These are phyloP conservation scores for Cyclargus thomasi DNA, from an alignment of 1,140 invertebrate species.

Conservation along the genomic window DNA sequence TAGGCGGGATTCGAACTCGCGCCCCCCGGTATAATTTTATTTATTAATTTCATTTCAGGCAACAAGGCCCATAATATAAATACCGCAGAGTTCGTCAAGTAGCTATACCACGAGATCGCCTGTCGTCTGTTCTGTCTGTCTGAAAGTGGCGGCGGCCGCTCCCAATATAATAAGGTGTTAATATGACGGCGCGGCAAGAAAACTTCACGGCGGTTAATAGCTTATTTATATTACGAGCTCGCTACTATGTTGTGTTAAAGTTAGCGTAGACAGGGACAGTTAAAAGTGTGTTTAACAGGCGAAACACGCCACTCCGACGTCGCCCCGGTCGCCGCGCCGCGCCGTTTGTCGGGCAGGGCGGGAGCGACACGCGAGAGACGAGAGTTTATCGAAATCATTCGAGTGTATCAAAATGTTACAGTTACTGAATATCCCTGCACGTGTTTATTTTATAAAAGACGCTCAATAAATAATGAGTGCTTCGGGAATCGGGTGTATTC, in stretches of 20 bases:
- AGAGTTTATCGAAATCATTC: neutral
- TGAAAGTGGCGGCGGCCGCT: no score
- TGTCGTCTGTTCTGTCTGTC: no score
- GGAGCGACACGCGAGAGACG: neutral
- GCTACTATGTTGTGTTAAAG: neutral
- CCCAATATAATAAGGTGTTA: no score
- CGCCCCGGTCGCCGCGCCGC: no score
- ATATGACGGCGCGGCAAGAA: neutral
- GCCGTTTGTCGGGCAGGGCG: no score
- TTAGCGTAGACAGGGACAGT: neutral
- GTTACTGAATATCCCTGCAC: neutral
- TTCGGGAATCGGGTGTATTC: neutral
- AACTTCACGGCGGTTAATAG: neutral
- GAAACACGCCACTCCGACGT: neutral
- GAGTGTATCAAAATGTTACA: neutral
- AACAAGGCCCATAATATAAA: no score
- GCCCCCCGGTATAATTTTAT: no score
- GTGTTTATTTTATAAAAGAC: neutral
- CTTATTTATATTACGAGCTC: neutral
- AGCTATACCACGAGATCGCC: no score
- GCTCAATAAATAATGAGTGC: neutral
- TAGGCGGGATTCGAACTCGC: no score
- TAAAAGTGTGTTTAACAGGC: neutral
- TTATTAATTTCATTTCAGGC: no score
- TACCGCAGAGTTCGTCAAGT: no score